Base-by-base conservation (phyloP, 2,113 vertebrate species). In the Telmatochromis bifrenatus region DNA sequence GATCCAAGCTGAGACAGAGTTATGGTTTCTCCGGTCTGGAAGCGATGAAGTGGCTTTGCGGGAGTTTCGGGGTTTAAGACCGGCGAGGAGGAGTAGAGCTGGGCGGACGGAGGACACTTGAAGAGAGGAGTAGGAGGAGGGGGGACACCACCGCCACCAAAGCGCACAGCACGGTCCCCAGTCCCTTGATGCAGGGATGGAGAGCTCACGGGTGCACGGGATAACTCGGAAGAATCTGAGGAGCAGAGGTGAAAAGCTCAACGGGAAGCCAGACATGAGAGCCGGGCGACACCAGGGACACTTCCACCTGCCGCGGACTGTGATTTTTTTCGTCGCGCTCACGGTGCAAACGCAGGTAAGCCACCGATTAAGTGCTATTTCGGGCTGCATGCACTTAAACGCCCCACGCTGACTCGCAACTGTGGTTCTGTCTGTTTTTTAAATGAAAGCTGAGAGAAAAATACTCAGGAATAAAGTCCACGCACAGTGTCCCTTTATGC, bases 261-360 rank as follows among this genome's bases (percentile, higher is more conserved):
- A 33, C 19, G 17, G 77, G 65, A 79, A 84, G 37, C 28, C 83
- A 45, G 86, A 39, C 73, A 92, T 84, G 92, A 90, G 83, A 83
- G 73, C 68, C 54, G 81, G 85, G 60, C 87, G 79, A 85, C 88
- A 65, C 68, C 88, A 60, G 77, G 92, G 90, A 89, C 94, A 88
- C 91, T 89, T 94, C 62, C 94, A 93, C 89, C 94, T 95, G 90
- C 93, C 75, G 75, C 91, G 95, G 89, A 79, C 92, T 84, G 82
- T 95, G 87, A 45, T 97, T 79, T 84, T 96, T 81, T 93, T 97
- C 15, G 65, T 94, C 45, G 91, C 92, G n/a, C 94, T 97, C 80
- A 89, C 95, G 35, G 81, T 96, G 62, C 96, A 96, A 53, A 91
- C 94, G 65, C 95, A 95, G 95, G 96, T 97, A 96, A 97, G 94